Evolutionary conservation across 2,797 vertebrate genomes (phyloP).

Genomic region (Leptoclinus maculatus): DNA sequence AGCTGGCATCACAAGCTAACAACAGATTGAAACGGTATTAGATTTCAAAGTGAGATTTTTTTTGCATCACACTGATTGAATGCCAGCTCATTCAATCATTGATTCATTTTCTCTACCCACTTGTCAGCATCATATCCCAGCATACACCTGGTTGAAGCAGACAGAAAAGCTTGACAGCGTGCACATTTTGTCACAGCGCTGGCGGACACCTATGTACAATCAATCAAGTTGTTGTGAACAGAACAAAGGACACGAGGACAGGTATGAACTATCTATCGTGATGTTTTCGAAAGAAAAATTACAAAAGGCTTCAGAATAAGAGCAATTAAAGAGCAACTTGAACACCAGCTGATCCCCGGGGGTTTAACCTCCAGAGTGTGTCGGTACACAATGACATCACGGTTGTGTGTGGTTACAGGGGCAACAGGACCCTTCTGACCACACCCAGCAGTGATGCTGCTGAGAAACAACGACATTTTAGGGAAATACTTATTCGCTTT

Average conservation of each 20-base stretch:
- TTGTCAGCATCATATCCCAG: slow-evolving; percentile 41
- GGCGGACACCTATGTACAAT: slow-evolving; percentile 1
- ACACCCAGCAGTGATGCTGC: not conserved
- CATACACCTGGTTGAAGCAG: slow-evolving; percentile 17
- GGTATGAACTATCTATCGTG: not conserved
- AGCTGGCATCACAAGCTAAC: slow-evolving; percentile 46
- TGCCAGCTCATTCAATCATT: slow-evolving; percentile 45
- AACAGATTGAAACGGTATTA: slow-evolving; percentile 51
- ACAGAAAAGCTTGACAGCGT: slow-evolving; percentile 7
- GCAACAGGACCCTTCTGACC: not conserved
- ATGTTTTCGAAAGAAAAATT: not conserved
- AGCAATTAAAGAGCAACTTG: not conserved
- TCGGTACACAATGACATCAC: not conserved
- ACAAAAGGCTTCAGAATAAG: not conserved
- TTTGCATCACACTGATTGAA: slow-evolving; percentile 52
- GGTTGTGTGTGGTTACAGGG: not conserved
- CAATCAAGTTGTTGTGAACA: not conserved
- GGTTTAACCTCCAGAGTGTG: slow-evolving; percentile 10
- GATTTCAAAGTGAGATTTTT: slow-evolving; percentile 46
- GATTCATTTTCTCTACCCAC: slow-evolving; percentile 42
- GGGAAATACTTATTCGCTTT: not conserved
- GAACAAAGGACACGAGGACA: not conserved
- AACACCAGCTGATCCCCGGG: not conserved
- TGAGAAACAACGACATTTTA: not conserved
- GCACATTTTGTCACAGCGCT: not conserved